Conservation (phyloP, 2,888 invertebrate genomes). For the Peribatodes rhomboidaria region DNA sequence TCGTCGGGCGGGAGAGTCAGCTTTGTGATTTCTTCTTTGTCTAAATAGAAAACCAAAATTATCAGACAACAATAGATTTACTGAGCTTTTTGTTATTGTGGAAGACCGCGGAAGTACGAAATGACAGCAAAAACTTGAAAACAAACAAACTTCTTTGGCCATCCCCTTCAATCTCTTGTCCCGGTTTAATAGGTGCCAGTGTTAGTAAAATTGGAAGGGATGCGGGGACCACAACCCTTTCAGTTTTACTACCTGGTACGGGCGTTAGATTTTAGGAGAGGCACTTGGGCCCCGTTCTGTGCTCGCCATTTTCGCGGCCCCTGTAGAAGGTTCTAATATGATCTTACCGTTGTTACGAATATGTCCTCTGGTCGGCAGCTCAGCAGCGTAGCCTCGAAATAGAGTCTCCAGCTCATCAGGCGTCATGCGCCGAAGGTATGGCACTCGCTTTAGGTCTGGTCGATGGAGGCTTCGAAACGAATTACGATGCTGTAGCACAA, state of each 20-base stretch:
- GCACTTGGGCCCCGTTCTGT: too few relatives aligned
- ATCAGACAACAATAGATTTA: too few relatives aligned
- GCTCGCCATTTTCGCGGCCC: not conserved
- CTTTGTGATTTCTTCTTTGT: conserved; percentile 44
- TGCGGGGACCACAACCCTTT: too few relatives aligned
- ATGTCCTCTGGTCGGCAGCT: conserved; percentile 54
- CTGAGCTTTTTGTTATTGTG: too few relatives aligned
- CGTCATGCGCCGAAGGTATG: conserved; percentile 76
- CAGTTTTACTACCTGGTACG: too few relatives aligned
- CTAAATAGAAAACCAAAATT: conserved; percentile 43
- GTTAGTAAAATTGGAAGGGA: too few relatives aligned
- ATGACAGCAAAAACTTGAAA: too few relatives aligned
- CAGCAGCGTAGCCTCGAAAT: conserved; percentile 75
- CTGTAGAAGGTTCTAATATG: not conserved
- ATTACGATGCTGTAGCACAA: conserved; percentile 71
- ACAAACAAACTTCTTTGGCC: too few relatives aligned
- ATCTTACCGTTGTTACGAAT: conserved; percentile 52
- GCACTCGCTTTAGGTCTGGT: conserved; percentile 79
- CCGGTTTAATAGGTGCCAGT: too few relatives aligned
- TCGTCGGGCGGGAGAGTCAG: conserved; percentile 48
- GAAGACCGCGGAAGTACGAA: too few relatives aligned
- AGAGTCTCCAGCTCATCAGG: conserved; percentile 76
- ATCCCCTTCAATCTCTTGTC: too few relatives aligned
- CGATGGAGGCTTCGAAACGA: conserved; percentile 80
- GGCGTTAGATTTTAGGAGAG: too few relatives aligned